Conservation (phyloP, 37 sponge, comb jelly and placozoan species). For the Cladorhizidae sp. region DNA sequence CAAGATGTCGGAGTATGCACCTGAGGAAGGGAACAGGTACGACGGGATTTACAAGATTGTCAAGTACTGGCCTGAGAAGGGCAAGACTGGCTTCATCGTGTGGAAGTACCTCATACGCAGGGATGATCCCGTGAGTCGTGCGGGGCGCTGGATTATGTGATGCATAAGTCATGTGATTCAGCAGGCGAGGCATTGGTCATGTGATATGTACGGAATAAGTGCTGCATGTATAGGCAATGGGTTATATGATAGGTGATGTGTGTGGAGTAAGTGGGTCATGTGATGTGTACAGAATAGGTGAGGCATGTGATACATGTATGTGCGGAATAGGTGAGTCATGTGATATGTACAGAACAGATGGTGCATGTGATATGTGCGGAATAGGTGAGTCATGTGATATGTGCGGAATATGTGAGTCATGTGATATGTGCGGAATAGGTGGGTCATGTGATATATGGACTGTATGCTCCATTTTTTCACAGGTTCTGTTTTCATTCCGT, state of each 20-base stretch:
- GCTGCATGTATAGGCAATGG: background rate
- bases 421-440: too few relatives aligned
- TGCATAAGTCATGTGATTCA: background rate
- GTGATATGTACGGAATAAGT: background rate
- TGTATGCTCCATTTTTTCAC: too few relatives aligned
- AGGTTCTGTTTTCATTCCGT: too few relatives aligned
- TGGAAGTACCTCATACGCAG: slow-evolving; percentile 85
- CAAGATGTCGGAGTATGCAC: slow-evolving; percentile 86
- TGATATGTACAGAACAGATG: too few relatives aligned
- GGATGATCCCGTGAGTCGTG: slow-evolving; percentile 81
- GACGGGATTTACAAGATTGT: slow-evolving; percentile 96
- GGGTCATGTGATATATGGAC: too few relatives aligned
- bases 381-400: too few relatives aligned
- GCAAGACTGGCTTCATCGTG: slow-evolving; percentile 74
- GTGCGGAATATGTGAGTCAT: too few relatives aligned
- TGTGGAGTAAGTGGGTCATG: too few relatives aligned
- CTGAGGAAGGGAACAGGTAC: slow-evolving; percentile 90
- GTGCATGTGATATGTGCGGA: too few relatives aligned
- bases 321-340: too few relatives aligned
- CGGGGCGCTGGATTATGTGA: background rate
- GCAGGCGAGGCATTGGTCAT: background rate
- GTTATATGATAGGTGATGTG: background rate
- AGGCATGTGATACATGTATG: too few relatives aligned
- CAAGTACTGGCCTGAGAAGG: slow-evolving; percentile 93
- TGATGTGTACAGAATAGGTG: too few relatives aligned